Evolutionary conservation across 2,113 vertebrate genomes (phyloP), one percentile per base, ranked within the genome.

Genomic region (Himantopus leucocephalus): DNA sequence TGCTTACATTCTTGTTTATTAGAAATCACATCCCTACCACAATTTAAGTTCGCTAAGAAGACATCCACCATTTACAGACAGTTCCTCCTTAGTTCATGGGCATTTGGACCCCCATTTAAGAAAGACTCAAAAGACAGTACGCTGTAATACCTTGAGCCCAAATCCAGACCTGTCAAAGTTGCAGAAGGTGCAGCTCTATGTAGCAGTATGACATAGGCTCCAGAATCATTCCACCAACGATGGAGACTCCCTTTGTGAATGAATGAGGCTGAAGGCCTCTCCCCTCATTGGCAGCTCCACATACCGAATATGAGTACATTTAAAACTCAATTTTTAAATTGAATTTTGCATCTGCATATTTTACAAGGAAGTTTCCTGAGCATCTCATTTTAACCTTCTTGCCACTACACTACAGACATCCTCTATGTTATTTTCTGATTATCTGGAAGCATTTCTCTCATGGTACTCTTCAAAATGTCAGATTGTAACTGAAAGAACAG

Each of bases 61-160:
- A 47, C 6, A 48, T 64, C 6, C 23, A 56, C 11, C 2, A 30
- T 62, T 72, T 83, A 16, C 12, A 50, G 16, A 55, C 16, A 52
- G 6, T 20, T 79, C 4, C 18, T 67, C 22, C 8, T 21, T n/a
- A 24, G 7, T 47, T 11, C 8, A 22, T 35, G 19, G 14, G 24
- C 18, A 32, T 72, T 68, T 2, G 1, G 41, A 75, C 1, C 1
- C 9, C 9, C 18, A 14, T 52, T 58, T 63, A 39, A 75, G 64
- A 76, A 29, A 3, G 8, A 48, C 53, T 74, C 4, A 26, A 6
- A 23, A 29, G 32, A 41, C 14, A 70, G 10, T 30, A 8, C 26
- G 3, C 6, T 63, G 8, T 4, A 64, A 50, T 4, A 55, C 14
- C 29, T 2, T 19, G 16, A 29, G 5, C 14, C 5, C 2, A 5